Evolutionary conservation across 1,140 invertebrate genomes (phyloP).

Genomic region (Teleogryllus occipitalis): DNA sequence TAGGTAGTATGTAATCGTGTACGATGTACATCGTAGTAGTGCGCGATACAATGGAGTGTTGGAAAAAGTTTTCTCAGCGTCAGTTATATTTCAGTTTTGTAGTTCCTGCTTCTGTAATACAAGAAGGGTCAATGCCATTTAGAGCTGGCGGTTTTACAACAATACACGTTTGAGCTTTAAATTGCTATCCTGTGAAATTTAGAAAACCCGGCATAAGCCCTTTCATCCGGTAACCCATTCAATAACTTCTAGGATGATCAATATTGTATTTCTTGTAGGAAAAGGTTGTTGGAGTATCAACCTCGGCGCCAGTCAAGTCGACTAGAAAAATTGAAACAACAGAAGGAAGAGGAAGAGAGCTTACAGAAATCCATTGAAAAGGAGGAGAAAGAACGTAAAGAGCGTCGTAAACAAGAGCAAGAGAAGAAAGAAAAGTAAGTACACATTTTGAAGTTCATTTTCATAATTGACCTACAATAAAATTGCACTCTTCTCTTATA

Average conservation of each 20-base stretch:
- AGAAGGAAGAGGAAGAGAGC: slow-evolving; percentile 30
- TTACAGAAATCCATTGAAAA: slow-evolving; percentile 13
- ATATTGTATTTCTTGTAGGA: slow-evolving; percentile 27
- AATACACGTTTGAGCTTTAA: no score
- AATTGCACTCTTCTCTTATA: no score
- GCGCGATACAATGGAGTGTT: no score
- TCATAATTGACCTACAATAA: no score
- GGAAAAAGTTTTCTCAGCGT: no score
- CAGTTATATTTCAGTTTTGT: no score
- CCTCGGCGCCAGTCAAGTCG: slow-evolving; percentile 38
- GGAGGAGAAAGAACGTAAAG: slow-evolving; percentile 23
- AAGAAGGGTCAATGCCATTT: no score
- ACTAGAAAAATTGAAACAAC: slow-evolving; percentile 36
- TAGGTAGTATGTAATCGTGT: no score
- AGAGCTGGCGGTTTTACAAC: no score
- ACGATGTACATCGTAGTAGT: no score
- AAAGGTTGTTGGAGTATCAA: slow-evolving; percentile 36
- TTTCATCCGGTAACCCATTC: not conserved
- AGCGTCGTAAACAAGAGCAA: slow-evolving; percentile 26
- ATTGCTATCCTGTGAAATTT: not conserved
- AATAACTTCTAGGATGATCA: not conserved
- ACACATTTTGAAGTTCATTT: not conserved
- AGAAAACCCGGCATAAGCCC: not conserved
- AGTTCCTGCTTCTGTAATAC: no score
- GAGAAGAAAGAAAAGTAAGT: slow-evolving; percentile 26